Base-by-base conservation (phyloP, 1,140 invertebrate genomes). In the Dendrolimus kikuchii region DNA sequence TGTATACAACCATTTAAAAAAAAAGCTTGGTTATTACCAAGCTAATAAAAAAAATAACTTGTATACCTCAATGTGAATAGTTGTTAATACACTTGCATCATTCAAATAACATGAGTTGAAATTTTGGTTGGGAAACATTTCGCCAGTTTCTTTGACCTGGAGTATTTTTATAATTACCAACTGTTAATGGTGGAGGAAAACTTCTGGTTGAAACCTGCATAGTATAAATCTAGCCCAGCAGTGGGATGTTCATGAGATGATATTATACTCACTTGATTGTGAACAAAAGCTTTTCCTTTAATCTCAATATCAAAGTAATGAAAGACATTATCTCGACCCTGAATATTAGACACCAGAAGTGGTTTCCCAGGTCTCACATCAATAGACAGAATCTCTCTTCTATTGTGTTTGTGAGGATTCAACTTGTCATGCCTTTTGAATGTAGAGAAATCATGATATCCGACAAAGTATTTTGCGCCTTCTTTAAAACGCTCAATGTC, bases 391-490 rank as follows among this genome's bases (percentile, higher is more conserved):
- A 91, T 88, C 45, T 64, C 64, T 50, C 90, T 71, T 47, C 88
- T 77, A 74, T 80, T 89, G 60, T 86, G 76, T 74, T 89, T 87
- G 67, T 82, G 55, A 65, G 71, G 71, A 7, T 69, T 64, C 41
- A 71, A 68, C 51, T 74, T 83, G 50, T 60, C 61, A 55, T 61
- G 66, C 51, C 79, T 86, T 76, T 68, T 78, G 73, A 95, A 95
- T 4, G 92, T 91, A 39, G 89, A 88, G 80, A 93, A 95, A 73
- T 95, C 92, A 69, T 92, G 92, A 42, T 73, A 67, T 0, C 93
- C 92, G 37, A 88, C 62, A 55, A 93, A 89, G 62, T 92, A 77
- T 50, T 87, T 80, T 2, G 89, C 71, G 5, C 85, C 91, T 57
- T 87, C 72, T 62, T 79, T 86, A 40, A 92, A 73, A 42, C 80